A percentile compares a stretch with the other conserved stretches of the same genome.
Conservation (phyloP, 2,797 vertebrate species). For the Enteromius radiatus region DNA sequence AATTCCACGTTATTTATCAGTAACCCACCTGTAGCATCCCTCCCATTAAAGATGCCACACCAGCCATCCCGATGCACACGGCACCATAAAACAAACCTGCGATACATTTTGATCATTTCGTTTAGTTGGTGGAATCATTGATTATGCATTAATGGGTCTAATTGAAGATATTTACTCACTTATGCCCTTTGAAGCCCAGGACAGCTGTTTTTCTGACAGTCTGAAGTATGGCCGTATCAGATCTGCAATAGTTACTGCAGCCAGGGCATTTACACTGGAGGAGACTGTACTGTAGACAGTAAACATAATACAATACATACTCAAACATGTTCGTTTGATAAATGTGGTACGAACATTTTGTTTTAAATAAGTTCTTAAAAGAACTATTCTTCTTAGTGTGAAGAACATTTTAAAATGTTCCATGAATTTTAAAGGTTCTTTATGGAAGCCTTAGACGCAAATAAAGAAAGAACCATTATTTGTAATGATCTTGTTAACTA, state of each 20-base stretch:
- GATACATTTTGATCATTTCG: conserved; percentile 29
- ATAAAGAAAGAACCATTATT: background rate
- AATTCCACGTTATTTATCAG: background rate
- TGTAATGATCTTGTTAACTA: background rate
- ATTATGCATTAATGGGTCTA: background rate
- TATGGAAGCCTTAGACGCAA: background rate
- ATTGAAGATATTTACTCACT: conserved; percentile 77
- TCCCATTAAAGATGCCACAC: conserved; percentile 88
- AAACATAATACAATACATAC: background rate
- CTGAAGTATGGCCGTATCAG: conserved; percentile 81
- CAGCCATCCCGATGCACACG: conserved; percentile 92
- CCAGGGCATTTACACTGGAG: conserved; percentile 92
- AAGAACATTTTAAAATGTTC: background rate
- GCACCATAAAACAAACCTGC: conserved; percentile 86
- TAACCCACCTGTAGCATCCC: conserved; percentile 85
- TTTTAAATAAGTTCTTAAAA: background rate
- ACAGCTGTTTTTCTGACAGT: conserved; percentile 84
- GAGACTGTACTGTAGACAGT: conserved; percentile 85
- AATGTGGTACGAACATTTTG: background rate
- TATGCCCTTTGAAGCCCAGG: conserved; percentile 86
- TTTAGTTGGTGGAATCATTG: background rate
- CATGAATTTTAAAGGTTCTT: background rate
- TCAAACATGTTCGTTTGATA: background rate
- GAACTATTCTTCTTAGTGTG: background rate
- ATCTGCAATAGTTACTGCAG: conserved; percentile 91